Evolutionary conservation across 2,797 vertebrate genomes (phyloP), one percentile per base, ranked within the genome.

Genomic region (Prunella strophiata): DNA sequence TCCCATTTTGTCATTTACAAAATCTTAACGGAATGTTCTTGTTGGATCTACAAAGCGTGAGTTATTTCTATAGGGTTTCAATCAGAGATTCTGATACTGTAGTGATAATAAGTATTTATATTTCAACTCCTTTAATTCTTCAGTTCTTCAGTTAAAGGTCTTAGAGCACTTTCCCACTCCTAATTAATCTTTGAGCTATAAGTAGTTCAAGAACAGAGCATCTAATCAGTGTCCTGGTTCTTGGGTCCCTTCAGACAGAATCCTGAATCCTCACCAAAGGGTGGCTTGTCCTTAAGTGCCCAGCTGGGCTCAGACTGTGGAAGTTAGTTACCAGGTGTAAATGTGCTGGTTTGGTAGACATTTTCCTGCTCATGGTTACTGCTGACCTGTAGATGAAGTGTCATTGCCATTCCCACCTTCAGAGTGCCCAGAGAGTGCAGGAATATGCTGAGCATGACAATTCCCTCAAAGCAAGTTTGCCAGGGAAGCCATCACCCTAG

Each of bases 171-270:
- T 91, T 80, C 42, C n/a, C 38, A 87, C 38, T 93, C 74, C 89
- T 96, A 94, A 91, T 95, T 97, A 96, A 95, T 63, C 59, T 57
- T 87, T 0, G 0, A 84, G 57, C 71, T 80, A 29, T 70, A 96
- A 88, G 82, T 96, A 93, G 83, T 88, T 93, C 95, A 94, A 92
- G 89, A 96, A 40, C 83, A 94, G 59, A 81, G 45, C 29, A 55
- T 59, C 71, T 90, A 54, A 68, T 74, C 48, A 25, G 63, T 81
- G 94, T 63, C 93, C 93, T 92, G 62, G 62, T 93, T 97, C 58
- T 61, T 61, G 50, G 10, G 57, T 96, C 88, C 80, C 89, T 79
- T 74, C 74, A 79, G 89, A 61, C 81, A 57, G 30, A 61, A 52
- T 67, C 42, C 30, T 86, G 30, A 61, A 52, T 67, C 42, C 27